Conservation (phyloP, 1,140 invertebrate genomes). For the Drosophila willistoni region DNA sequence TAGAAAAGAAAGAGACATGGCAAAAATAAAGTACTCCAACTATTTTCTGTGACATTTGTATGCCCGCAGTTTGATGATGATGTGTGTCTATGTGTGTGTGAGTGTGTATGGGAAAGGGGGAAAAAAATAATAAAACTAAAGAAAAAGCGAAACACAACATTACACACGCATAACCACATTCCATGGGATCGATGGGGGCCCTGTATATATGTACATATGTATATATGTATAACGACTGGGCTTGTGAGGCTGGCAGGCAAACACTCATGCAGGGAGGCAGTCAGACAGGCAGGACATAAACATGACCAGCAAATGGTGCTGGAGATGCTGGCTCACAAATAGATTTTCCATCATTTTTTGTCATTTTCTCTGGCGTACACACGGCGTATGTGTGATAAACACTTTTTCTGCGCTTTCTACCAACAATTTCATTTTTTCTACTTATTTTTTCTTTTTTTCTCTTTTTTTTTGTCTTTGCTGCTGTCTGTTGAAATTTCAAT, state of each 20-base stretch:
- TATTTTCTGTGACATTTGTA: constrained; percentile 64
- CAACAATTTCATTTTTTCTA: neutral
- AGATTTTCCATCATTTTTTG: constrained; percentile 77
- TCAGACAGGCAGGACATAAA: constrained; percentile 31
- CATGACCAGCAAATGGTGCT: constrained; percentile 38
- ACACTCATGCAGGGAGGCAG: neutral
- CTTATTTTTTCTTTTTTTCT: neutral
- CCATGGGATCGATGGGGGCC: constrained; percentile 36
- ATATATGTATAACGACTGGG: constrained; percentile 46
- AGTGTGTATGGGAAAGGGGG: constrained; percentile 35
- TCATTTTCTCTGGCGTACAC: constrained; percentile 47
- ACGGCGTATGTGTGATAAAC: constrained; percentile 67
- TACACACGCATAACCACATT: constrained; percentile 29
- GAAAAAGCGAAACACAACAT: constrained; percentile 49
- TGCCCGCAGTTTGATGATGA: constrained; percentile 50
- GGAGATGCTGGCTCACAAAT: constrained; percentile 51
- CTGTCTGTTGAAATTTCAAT: constrained; percentile 67
- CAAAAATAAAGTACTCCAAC: constrained; percentile 47
- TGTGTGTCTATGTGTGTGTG: constrained; percentile 29
- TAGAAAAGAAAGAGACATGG: neutral
- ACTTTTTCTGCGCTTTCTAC: constrained; percentile 38
- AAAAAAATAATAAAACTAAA: constrained; percentile 71
- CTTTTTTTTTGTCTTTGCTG: neutral
- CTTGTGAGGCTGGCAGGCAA: constrained; percentile 7
- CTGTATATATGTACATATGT: constrained; percentile 10